Conservation (phyloP, 2,888 invertebrate species). For the Vanessa cardui region DNA sequence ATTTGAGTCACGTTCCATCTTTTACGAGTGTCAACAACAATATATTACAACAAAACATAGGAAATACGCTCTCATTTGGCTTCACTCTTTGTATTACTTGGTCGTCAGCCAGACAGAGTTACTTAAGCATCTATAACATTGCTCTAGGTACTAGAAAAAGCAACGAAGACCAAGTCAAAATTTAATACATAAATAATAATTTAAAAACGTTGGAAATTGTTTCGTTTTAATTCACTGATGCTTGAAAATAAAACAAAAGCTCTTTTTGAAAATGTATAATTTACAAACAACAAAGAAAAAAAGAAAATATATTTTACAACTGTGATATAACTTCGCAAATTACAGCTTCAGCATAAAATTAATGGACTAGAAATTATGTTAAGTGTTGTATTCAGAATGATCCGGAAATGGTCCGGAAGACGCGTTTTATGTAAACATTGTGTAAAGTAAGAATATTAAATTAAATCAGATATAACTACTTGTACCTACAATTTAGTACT, state of each 20-base stretch:
- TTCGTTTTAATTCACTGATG: not conserved
- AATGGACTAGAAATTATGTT: conserved; percentile 23
- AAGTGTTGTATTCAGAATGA: conserved; percentile 19
- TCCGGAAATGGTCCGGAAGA: conserved; percentile 10
- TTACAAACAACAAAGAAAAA: not conserved
- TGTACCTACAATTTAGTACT: not conserved
- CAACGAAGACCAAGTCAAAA: too few relatives aligned
- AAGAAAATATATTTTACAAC: conserved; percentile 15
- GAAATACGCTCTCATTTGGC: too few relatives aligned
- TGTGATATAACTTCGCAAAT: conserved; percentile 14
- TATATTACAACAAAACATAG: too few relatives aligned
- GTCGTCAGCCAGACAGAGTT: too few relatives aligned
- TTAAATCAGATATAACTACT: not conserved
- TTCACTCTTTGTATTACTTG: too few relatives aligned
- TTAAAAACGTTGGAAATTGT: not conserved
- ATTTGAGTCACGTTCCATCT: too few relatives aligned
- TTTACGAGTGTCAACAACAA: too few relatives aligned
- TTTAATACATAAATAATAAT: too few relatives aligned
- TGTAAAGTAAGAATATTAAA: conserved; percentile 10
- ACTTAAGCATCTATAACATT: too few relatives aligned
- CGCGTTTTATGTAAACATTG: conserved; percentile 15
- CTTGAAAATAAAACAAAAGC: not conserved
- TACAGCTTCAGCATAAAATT: conserved; percentile 7
- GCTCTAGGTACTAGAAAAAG: too few relatives aligned
- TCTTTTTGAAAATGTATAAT: not conserved